Conservation (phyloP, 2,113 vertebrate species). For the Paralichthys olivaceus region DNA sequence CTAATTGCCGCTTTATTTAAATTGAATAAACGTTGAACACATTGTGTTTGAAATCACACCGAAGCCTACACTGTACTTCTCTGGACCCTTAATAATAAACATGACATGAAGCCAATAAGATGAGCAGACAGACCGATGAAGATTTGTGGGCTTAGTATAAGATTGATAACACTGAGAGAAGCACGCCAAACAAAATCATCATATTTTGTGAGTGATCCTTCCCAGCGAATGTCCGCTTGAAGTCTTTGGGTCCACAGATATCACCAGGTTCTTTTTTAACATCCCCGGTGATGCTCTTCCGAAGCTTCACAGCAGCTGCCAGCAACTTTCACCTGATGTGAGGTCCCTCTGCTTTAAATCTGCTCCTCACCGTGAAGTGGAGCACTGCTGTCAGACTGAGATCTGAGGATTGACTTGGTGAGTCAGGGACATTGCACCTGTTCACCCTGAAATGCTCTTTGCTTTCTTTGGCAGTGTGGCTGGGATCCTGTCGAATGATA, state of each 20-base stretch:
- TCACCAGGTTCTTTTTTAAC: background rate
- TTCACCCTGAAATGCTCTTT: background rate
- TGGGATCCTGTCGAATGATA: background rate
- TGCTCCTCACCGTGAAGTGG: background rate
- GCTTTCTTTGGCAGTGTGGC: background rate
- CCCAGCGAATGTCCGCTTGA: background rate
- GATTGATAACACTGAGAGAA: background rate
- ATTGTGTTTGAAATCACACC: no score
- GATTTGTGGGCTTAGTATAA: no score
- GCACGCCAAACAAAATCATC: background rate
- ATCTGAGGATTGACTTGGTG: background rate
- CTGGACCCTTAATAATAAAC: background rate
- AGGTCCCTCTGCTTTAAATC: background rate
- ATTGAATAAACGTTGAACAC: no score
- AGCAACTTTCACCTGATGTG: background rate
- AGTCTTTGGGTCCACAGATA: background rate
- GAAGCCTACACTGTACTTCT: no score
- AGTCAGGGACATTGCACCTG: background rate
- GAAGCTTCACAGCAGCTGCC: background rate
- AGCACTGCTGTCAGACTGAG: background rate
- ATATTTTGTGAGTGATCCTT: background rate
- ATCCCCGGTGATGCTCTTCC: background rate
- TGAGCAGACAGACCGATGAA: no score
- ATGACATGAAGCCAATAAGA: background rate
- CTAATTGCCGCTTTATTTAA: no score